These are phyloP conservation scores for Geothlypis trichas DNA, from an alignment of 2,113 vertebrate species.

Conservation along the genomic window DNA sequence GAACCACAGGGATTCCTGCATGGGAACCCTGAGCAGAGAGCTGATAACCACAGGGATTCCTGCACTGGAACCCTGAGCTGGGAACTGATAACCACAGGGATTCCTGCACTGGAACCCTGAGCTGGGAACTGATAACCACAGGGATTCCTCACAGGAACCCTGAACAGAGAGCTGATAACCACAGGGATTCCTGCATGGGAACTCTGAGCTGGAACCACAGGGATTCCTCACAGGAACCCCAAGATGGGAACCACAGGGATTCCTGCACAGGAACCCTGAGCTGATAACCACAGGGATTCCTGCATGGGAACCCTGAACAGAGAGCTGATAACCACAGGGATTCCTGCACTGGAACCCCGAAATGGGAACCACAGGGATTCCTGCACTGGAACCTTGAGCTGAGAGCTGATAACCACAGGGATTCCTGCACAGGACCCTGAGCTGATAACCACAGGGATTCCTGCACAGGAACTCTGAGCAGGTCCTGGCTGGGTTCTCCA, in stretches of 20 bases:
- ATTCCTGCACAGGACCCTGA: no score
- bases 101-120: not conserved
- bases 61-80: not conserved
- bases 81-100: no score
- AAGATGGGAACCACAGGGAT: not conserved
- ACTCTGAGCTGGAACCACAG: no score
- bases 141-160: not conserved
- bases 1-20: not conserved
- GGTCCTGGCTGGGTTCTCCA: not conserved
- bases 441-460: fast-evolving
- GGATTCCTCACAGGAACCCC: not conserved
- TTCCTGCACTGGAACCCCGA: not conserved
- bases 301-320: no score
- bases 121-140: no score
- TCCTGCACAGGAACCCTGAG: not conserved
- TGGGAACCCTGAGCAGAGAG: not conserved
- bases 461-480: not conserved
- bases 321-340: no score
- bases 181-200: no score
- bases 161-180: not conserved
- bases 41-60: not conserved
- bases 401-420: no score
- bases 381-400: not conserved
- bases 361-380: fast-evolving
- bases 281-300: no score